A percentile compares a stretch with the other conserved stretches of the same genome.
Conservation (phyloP, 2,797 vertebrate species). For the Geotrypetes seraphini region DNA sequence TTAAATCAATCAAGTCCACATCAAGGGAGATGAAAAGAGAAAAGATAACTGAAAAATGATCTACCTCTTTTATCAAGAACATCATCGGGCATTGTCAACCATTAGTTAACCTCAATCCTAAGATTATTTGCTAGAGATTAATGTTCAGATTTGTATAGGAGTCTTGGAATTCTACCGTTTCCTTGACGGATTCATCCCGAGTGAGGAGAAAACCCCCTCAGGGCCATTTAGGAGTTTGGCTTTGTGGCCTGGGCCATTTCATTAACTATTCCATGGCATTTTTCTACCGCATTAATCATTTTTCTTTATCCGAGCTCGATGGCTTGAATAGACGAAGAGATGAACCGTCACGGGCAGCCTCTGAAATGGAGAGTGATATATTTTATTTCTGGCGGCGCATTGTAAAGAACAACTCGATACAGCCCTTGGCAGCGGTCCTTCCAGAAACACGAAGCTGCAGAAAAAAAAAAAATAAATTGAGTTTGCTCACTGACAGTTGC, state of each 20-base stretch:
- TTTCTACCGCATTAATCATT: too few species aligned
- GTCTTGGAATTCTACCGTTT: constrained; percentile 34
- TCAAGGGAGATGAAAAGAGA: too few species aligned
- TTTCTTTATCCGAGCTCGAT: neutral
- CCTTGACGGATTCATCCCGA: constrained; percentile 33
- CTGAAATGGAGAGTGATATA: too few species aligned
- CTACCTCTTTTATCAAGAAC: too few species aligned
- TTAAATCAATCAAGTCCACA: too few species aligned
- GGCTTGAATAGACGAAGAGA: constrained; percentile 29
- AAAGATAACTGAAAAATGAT: too few species aligned
- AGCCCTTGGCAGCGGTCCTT: constrained; percentile 15
- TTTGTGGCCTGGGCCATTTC: constrained; percentile 26
- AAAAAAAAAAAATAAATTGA: constrained; percentile 34
- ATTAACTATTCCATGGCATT: too few species aligned
- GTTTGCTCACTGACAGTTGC: constrained; percentile 17
- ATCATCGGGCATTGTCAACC: too few species aligned
- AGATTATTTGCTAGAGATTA: constrained; percentile 53
- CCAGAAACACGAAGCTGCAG: constrained; percentile 14
- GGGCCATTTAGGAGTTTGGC: constrained; percentile 9
- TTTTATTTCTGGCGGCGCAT: too few species aligned
- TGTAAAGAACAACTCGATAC: constrained; percentile 9
- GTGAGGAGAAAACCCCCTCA: constrained; percentile 38
- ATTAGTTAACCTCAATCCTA: too few species aligned
- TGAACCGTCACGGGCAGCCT: constrained; percentile 17
- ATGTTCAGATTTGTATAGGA: constrained; percentile 50